phyloP scores from a whole-genome alignment of 1,140 invertebrate genomes.

The Camponotus floridanus region DNA sequence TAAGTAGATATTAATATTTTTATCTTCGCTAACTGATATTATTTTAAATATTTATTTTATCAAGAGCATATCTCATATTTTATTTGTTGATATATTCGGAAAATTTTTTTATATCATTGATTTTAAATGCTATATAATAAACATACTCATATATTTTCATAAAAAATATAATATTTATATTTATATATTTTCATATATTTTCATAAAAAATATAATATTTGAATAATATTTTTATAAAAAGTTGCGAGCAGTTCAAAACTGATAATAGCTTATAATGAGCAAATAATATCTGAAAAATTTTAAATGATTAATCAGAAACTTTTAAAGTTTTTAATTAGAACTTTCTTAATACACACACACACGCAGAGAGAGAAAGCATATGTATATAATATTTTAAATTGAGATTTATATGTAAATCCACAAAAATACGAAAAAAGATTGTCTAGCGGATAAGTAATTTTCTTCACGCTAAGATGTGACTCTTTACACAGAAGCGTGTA shows the following conservation, averaged over 20 bases:
- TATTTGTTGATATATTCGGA: neutral
- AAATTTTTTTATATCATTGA: neutral
- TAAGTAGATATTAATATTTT: conserved; percentile 12
- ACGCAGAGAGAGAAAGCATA: neutral
- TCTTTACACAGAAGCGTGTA: conserved; percentile 1
- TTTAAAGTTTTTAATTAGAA: conserved; percentile 21
- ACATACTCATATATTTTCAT: conserved; percentile 2
- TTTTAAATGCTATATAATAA: conserved; percentile 33
- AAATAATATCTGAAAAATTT: neutral
- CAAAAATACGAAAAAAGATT: neutral
- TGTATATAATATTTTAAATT: neutral
- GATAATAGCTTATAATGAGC: neutral
- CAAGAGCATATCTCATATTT: neutral
- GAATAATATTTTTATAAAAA: neutral
- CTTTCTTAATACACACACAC: neutral
- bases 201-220: neutral
- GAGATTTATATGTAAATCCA: neutral
- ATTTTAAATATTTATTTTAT: neutral
- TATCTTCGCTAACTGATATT: neutral
- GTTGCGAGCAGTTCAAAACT: neutral
- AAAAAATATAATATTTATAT: neutral
- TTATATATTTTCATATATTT: neutral
- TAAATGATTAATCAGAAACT: conserved; percentile 7
- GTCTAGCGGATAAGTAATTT: neutral
- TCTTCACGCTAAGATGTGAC: neutral